Evolutionary conservation across 2,888 invertebrate species (phyloP), one percentile per base, ranked within the genome.

Genomic region (Antitype chi): DNA sequence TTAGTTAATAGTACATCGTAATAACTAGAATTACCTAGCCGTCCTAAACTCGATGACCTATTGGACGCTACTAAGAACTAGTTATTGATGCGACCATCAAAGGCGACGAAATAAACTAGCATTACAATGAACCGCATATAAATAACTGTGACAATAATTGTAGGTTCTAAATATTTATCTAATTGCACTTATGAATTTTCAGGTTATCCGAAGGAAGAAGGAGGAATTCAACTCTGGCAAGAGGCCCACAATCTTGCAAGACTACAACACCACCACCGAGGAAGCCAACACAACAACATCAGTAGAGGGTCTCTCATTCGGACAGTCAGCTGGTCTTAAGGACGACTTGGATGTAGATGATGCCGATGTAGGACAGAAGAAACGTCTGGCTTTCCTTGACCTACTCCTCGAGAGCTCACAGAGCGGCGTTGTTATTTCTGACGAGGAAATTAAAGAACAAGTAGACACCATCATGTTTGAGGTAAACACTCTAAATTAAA

Each of bases 401-500:
- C 96, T 99, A 84, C 97, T 99, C 88, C 96, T 99, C 70, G 98
- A 98, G 92, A 97, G 98, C 87, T 97, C 98, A 77, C 97, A 98
- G 84, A 98, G 98, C 78, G 98, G 98, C 15, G 98, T 97, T 74
- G 97, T 97, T 62, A 97, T 98, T 74, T 97, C 97, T 47, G 98
- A 98, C 81, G 97, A 98, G 82, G 98, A 98, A 94, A 98, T 98
- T 86, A 98, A 98, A 88, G 98, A 98, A 91, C 98, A 98, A 97
- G 98, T 98, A 0, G 98, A 98, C 91, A 98, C 98, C 0, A 98
- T 98, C 87, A 98, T 98, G 98, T 98, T 98, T 92, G 98, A 99
- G 97, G 98, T 98, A 93, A 91, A 87, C 79, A 85, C 81, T 67
- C 32, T 62, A 62, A 62, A 43, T 67, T 7, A 47, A 25, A 43